Evolutionary conservation across 2,888 invertebrate species (phyloP).

Genomic region (Diachrysia chrysitis): DNA sequence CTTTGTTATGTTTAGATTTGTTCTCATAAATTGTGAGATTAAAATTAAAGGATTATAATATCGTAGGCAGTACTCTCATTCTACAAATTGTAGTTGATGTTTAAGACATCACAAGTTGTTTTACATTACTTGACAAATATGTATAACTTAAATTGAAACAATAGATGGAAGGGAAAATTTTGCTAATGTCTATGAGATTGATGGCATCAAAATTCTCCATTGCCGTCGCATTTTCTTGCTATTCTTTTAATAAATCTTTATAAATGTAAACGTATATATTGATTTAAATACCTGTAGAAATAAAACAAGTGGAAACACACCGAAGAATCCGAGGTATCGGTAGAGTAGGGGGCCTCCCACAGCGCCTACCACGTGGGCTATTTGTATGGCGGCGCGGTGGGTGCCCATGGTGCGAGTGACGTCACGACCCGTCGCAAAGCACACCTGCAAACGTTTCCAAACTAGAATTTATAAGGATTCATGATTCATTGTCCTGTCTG

Average conservation of each 20-base stretch:
- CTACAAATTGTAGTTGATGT: background rate
- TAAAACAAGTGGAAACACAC: constrained; percentile 91
- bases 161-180: too few species aligned
- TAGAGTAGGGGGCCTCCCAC: constrained; percentile 93
- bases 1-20: background rate
- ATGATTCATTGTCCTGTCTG: constrained; percentile 15
- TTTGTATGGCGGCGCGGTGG: constrained; percentile 85
- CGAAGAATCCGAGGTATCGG: constrained; percentile 92
- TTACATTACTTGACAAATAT: background rate
- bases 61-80: too few species aligned
- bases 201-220: background rate
- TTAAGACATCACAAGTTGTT: background rate
- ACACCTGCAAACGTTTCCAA: constrained; percentile 74
- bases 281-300: constrained; percentile 82
- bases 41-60: too few species aligned
- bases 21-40: background rate
- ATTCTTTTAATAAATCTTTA: background rate
- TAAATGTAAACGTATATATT: constrained; percentile 27
- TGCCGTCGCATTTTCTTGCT: background rate
- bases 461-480: constrained; percentile 29
- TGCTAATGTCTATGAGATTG: too few species aligned
- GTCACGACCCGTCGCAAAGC: constrained; percentile 83
- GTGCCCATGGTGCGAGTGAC: constrained; percentile 90
- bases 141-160: background rate
- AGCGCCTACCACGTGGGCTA: constrained; percentile 89